These are phyloP conservation scores for Macquaria ambigua DNA, from an alignment of 2,113 vertebrate genomes.

Conservation along the genomic window DNA sequence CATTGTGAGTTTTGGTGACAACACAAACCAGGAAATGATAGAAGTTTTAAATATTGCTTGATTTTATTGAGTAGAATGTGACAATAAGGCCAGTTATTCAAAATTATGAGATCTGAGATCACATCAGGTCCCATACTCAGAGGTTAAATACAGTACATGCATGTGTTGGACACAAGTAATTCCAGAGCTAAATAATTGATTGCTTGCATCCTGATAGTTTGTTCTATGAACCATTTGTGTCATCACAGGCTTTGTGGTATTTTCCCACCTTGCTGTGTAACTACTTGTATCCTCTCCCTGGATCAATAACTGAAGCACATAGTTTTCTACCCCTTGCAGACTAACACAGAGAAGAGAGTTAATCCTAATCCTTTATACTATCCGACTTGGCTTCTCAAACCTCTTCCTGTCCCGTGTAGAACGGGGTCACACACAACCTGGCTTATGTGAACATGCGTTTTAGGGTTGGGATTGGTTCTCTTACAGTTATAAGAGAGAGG, in stretches of 20 bases:
- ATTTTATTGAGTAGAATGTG: not conserved
- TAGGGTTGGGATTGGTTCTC: no score
- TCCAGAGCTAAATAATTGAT: not conserved
- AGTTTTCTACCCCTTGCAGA: not conserved
- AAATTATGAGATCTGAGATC: not conserved
- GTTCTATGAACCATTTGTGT: not conserved
- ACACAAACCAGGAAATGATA: not conserved
- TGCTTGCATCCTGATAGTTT: not conserved
- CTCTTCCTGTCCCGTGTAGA: not conserved
- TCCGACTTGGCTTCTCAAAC: not conserved
- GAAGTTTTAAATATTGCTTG: not conserved
- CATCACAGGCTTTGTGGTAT: not conserved
- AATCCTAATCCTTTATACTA: not conserved
- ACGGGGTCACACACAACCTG: not conserved
- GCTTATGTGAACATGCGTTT: no score
- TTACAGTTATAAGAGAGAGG: not conserved
- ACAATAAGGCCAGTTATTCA: not conserved
- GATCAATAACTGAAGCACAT: not conserved
- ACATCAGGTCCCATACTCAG: not conserved
- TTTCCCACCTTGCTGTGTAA: not conserved
- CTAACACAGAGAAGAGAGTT: no score
- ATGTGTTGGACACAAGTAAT: not conserved
- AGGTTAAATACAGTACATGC: not conserved
- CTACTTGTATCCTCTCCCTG: not conserved
- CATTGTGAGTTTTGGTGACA: not conserved